A percentile compares a stretch with the other conserved stretches of the same genome.
Conservation (phyloP, 2,888 invertebrate species). For the Pristionchus japonicus region DNA sequence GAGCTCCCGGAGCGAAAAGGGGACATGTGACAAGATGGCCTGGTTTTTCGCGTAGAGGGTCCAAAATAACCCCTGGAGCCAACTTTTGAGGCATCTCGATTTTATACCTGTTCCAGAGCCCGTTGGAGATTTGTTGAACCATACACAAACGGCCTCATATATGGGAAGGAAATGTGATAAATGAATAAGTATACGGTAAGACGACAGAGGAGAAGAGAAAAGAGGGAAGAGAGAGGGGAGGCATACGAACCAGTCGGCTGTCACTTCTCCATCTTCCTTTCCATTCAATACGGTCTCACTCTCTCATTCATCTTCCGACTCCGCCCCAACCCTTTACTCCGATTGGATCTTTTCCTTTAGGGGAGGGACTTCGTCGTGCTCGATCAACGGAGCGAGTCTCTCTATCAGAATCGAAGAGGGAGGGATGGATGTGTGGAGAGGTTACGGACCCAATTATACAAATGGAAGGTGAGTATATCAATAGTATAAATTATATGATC, state of each 20-base stretch:
- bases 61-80: too few relatives aligned
- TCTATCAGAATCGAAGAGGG: background rate
- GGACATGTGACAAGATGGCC: too few relatives aligned
- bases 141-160: too few relatives aligned
- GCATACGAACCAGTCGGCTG: background rate
- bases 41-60: too few relatives aligned
- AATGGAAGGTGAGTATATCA: background rate
- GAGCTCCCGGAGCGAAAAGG: too few relatives aligned
- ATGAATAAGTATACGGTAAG: too few relatives aligned
- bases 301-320: background rate
- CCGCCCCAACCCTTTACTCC: constrained; percentile 16
- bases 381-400: constrained; percentile 43
- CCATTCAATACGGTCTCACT: background rate
- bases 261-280: background rate
- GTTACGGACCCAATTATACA: background rate
- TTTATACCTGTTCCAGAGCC: too few relatives aligned
- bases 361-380: constrained; percentile 45
- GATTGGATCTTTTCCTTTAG: background rate
- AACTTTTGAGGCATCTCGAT: too few relatives aligned
- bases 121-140: too few relatives aligned
- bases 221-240: background rate
- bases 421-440: constrained; percentile 43
- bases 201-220: background rate
- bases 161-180: too few relatives aligned
- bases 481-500: background rate